Base-by-base conservation (phyloP, 2,113 vertebrate genomes). In the Gobio gobio region DNA sequence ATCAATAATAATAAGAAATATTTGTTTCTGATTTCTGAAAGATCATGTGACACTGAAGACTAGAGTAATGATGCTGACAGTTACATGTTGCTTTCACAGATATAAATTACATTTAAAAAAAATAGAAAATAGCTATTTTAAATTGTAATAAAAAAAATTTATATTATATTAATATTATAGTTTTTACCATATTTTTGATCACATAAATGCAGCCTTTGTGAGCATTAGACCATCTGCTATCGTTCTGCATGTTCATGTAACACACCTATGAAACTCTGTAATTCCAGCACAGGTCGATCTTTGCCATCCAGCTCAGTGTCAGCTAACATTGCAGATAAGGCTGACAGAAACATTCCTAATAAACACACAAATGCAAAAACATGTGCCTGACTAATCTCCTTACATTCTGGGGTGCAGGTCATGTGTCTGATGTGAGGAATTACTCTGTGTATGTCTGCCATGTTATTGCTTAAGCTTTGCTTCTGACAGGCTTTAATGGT, bases 401-500 rank as follows among this genome's bases (percentile, higher is more conserved):
- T 87, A 85, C 61, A 68, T 72, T 59, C 63, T 75, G 70, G 64
- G 83, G 73, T 82, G 73, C 70, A 75, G 56, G 79, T 83, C 73
- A 83, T 68, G 81, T 79, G 36, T 74, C 82, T 84, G 64, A 80
- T 80, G 83, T 80, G 75, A 36, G 66, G 77, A 58, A 83, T 87
- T 87, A 85, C 82, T 77, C 82, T n/a, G 78, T 82, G 61, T 78
- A 66, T 54, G 78, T 85, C 63, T 78, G 74, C 68, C 77, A 80
- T 82, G 61, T 82, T 83, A 51, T 61, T 56, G 61, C 72, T 82
- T 86, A 88, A 84, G 66, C 70, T 86, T 59, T 56, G 40, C 33
- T 33, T 63, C 61, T 86, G 73, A 80, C 59, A 84, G 16, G 87
- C 61, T 86, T 86, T 86, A 88, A 80, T 76, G 81, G 72, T 73